Conservation (phyloP, 1,140 invertebrate genomes). For the Micrasema minimum region DNA sequence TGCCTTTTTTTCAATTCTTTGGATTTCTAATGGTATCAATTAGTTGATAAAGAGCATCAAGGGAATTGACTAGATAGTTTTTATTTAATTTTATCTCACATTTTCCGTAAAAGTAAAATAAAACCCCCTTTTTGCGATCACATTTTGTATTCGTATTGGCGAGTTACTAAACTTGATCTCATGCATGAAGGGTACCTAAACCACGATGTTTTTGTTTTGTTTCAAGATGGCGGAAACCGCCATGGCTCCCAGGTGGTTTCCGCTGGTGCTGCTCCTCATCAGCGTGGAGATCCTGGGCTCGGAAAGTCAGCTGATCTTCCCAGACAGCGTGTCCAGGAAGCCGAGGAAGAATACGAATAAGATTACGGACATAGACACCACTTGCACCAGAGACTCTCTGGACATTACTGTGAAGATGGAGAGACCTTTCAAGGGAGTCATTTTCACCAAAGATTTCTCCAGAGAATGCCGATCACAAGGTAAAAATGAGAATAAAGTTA, state of each 20-base stretch:
- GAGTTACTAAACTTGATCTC: too few species aligned
- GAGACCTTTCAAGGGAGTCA: slow-evolving; percentile 73
- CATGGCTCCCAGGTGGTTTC: slow-evolving; percentile 49
- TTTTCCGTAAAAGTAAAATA: too few species aligned
- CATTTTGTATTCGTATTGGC: too few species aligned
- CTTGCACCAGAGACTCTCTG: slow-evolving; percentile 69
- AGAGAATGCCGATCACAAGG: slow-evolving; percentile 72
- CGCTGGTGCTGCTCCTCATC: slow-evolving; percentile 21
- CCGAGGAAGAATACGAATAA: slow-evolving; percentile 56
- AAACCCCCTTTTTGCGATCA: too few species aligned
- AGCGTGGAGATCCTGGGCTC: slow-evolving; percentile 4
- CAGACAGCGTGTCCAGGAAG: slow-evolving; percentile 47
- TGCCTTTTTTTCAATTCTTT: too few species aligned
- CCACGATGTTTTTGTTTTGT: slow-evolving; percentile 12
- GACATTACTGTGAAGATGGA: slow-evolving; percentile 68
- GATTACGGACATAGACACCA: slow-evolving; percentile 62
- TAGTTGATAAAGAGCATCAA: too few species aligned
- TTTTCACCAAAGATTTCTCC: slow-evolving; percentile 78
- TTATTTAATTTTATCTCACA: too few species aligned
- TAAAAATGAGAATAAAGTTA: too few species aligned
- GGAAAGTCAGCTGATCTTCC: slow-evolving; percentile 48
- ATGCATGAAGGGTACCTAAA: too few species aligned
- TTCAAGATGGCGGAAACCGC: background rate
- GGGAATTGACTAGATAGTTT: too few species aligned
- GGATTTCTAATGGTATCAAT: too few species aligned